These are phyloP conservation scores for Penaeus chinensis DNA, from an alignment of 1,140 invertebrate genomes.

Conservation along the genomic window DNA sequence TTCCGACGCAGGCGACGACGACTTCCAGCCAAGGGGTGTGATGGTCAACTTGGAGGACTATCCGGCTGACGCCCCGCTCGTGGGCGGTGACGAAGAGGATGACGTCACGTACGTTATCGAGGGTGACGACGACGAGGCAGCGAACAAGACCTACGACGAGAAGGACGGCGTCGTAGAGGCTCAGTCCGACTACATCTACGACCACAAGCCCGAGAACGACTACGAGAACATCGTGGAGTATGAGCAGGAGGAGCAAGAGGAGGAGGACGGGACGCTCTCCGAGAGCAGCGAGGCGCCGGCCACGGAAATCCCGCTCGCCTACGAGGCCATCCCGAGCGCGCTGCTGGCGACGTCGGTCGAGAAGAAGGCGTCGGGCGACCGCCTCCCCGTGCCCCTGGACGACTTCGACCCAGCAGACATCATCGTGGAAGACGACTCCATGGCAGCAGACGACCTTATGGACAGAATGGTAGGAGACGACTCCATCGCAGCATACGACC, in stretches of 20 bases:
- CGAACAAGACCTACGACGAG: neutral
- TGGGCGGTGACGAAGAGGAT: neutral
- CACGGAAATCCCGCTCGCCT: neutral
- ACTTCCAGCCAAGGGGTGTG: neutral
- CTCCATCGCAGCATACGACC: neutral
- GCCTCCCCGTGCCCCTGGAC: neutral
- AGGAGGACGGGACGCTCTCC: neutral
- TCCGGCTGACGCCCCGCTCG: neutral
- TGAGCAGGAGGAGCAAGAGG: constrained; percentile 10
- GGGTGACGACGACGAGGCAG: neutral
- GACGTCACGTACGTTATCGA: neutral
- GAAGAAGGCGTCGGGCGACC: constrained; percentile 7
- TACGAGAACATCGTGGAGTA: constrained; percentile 24
- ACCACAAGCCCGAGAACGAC: constrained; percentile 21
- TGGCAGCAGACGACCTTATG: neutral
- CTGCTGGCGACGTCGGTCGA: neutral
- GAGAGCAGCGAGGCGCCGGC: neutral
- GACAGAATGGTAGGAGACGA: constrained; percentile 27
- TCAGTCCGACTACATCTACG: constrained; percentile 27
- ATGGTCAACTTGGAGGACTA: neutral
- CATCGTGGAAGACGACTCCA: constrained; percentile 22
- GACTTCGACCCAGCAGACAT: neutral
- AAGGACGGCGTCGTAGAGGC: neutral
- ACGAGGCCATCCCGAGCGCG: constrained; percentile 21
- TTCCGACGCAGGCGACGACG: neutral